These are phyloP conservation scores for Zophobas atratus DNA, from an alignment of 1,140 invertebrate genomes.

Conservation along the genomic window DNA sequence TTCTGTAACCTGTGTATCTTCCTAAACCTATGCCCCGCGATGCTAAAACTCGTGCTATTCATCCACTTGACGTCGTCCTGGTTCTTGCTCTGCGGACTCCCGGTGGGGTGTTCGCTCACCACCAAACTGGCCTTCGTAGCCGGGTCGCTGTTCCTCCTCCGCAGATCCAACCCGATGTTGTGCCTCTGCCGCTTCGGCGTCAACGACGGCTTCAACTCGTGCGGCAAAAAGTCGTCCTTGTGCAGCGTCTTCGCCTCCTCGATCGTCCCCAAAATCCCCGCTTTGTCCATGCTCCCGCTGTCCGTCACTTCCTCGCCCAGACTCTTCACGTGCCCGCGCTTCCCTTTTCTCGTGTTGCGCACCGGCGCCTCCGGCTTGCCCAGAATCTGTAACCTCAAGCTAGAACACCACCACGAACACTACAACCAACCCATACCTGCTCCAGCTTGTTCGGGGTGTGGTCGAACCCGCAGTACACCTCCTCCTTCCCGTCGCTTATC, in stretches of 20 bases:
- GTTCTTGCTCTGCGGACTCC: constrained; percentile 64
- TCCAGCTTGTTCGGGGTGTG: constrained; percentile 63
- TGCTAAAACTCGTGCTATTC: constrained; percentile 73
- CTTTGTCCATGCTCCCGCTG: constrained; percentile 59
- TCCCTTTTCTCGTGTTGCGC: constrained; percentile 59
- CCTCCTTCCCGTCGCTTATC: constrained; percentile 53
- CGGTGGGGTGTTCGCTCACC: constrained; percentile 66
- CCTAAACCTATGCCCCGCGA: constrained; percentile 81
- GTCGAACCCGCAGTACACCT: constrained; percentile 60
- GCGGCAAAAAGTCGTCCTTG: constrained; percentile 24
- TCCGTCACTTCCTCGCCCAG: constrained; percentile 67
- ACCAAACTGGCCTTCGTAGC: constrained; percentile 70
- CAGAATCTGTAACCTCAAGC: constrained; percentile 57
- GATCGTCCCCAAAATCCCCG: constrained; percentile 65
- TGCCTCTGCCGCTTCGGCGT: constrained; percentile 70
- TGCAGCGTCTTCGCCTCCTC: constrained; percentile 59
- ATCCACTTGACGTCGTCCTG: constrained; percentile 71
- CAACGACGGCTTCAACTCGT: constrained; percentile 60
- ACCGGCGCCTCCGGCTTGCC: constrained; percentile 64
- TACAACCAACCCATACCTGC: no score
- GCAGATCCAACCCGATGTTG: constrained; percentile 71
- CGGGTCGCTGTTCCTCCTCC: constrained; percentile 82
- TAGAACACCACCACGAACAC: no score
- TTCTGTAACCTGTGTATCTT: constrained; percentile 82
- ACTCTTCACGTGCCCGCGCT: constrained; percentile 65